Percentiles rank a stretch among this genome's conserved stretches.
These are phyloP conservation scores for Melanotaenia boesemani DNA, from an alignment of 2,797 vertebrate species.

Conservation along the genomic window DNA sequence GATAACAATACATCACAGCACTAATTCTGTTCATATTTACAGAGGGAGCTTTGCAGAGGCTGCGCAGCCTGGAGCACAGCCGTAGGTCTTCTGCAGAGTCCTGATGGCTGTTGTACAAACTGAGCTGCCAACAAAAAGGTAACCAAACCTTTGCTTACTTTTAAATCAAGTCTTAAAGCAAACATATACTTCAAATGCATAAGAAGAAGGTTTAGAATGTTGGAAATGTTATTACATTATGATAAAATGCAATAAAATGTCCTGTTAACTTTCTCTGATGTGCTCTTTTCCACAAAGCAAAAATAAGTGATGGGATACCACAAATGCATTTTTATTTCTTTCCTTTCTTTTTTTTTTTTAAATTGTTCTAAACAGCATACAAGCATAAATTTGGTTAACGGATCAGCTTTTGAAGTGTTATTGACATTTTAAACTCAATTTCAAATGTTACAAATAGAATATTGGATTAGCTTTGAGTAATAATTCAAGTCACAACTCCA, in stretches of 20 bases:
- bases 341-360: conserved; percentile 25
- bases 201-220: conserved; percentile 12
- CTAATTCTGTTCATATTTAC: conserved; percentile 24
- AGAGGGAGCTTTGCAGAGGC: conserved; percentile 31
- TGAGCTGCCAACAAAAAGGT: conserved; percentile 49
- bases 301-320: conserved; percentile 35
- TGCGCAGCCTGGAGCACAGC: conserved; percentile 61
- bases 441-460: conserved; percentile 72
- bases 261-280: conserved; percentile 11
- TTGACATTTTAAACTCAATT: conserved; percentile 82
- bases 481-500: conserved; percentile 74
- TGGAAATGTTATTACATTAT: conserved; percentile 36
- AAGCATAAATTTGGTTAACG: conserved; percentile 57
- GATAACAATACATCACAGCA: neutral
- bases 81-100: conserved; percentile 44
- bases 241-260: conserved; percentile 49
- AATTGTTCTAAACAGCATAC: conserved; percentile 48
- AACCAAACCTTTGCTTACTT: conserved; percentile 31
- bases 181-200: neutral
- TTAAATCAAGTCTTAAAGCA: conserved; percentile 27
- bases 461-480: conserved; percentile 77
- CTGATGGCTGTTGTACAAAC: conserved; percentile 36
- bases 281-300: conserved; percentile 33
- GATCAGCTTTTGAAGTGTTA: conserved; percentile 71
- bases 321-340: conserved; percentile 33